Evolutionary conservation across 2,797 vertebrate species (phyloP), one percentile per base, ranked within the genome.

Genomic region (Channallabes apus): DNA sequence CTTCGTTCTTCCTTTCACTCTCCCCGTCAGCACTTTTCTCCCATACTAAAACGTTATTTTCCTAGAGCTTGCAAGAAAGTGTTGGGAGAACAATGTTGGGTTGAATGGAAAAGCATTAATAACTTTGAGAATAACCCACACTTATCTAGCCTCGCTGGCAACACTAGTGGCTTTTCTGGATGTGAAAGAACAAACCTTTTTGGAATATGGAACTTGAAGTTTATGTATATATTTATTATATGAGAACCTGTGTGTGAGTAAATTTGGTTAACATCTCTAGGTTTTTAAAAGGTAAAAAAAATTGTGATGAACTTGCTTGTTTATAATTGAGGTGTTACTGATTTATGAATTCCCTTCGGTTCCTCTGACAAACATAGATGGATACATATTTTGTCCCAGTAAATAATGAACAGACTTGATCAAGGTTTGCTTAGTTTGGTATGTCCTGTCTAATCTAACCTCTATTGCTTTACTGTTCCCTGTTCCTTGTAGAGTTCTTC

Each of bases 401-500:
- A 82, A 82, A 77, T 77, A 68, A 35, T 15, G 5, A 77, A n/a
- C 72, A 61, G 38, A 58, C 20, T 27, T 32, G 24, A 15, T 69
- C n/a, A 61, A 11, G 7, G 38, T 83, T 38, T 78, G 73, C 35
- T 61, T 51, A 54, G 80, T 38, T 71, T 78, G 79, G n/a, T 65
- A 22, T 59, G 65, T 67, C 68, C 51, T 24, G 32, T 61, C 46
- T 82, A 64, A 79, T 56, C 56, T 71, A 17, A 68, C 32, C 51
- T 89, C 35, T 86, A 61, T 2, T 78, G 46, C 41, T 58, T 80
- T 2, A 6, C 11, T 51, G 0, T 56, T 27, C 35, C 8, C 27
- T 41, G 46, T 51, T 54, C 51, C 51, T 51, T 32, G 24, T 93
- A 99, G 98, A 97, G 89, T 99, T 99, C 93, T 99, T 99, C 94